These are phyloP conservation scores for Nannobrachium achirus DNA, from an alignment of 2,113 vertebrate species.

Conservation along the genomic window DNA sequence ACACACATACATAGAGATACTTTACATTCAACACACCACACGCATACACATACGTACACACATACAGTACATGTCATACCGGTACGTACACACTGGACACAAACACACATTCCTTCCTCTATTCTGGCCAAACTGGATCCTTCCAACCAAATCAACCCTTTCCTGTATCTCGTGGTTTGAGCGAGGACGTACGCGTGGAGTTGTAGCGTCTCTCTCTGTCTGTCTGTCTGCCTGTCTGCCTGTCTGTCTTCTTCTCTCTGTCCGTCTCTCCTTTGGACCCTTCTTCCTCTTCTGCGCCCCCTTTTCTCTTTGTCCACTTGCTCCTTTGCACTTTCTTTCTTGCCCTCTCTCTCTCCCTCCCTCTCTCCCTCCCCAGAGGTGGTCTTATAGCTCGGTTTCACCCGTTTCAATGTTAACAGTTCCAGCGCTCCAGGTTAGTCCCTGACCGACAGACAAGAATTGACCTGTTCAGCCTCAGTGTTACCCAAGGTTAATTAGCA, in stretches of 20 bases:
- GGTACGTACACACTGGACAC: background rate
- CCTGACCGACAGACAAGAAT: too few species aligned
- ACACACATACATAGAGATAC: background rate
- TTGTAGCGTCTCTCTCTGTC: slow-evolving; percentile 83
- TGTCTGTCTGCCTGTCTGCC: slow-evolving; percentile 68
- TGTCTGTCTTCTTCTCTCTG: slow-evolving; percentile 63
- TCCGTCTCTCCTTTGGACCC: slow-evolving; percentile 48
- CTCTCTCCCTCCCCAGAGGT: slow-evolving; percentile 11
- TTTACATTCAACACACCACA: slow-evolving; percentile 2
- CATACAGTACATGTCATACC: too few species aligned
- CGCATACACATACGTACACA: slow-evolving; percentile 1
- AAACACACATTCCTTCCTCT: slow-evolving; percentile 49
- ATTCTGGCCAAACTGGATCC: slow-evolving; percentile 59
- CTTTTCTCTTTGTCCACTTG: slow-evolving; percentile 31
- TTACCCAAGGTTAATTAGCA: too few species aligned
- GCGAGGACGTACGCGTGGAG: slow-evolving; percentile 79
- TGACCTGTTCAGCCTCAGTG: too few species aligned
- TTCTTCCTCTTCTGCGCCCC: too few species aligned
- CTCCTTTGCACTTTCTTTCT: slow-evolving; percentile 34
- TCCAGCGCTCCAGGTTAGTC: too few species aligned
- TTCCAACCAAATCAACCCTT: slow-evolving; percentile 62
- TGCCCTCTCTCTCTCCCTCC: slow-evolving; percentile 39
- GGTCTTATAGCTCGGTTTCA: too few species aligned
- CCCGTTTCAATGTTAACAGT: too few species aligned
- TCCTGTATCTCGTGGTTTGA: slow-evolving; percentile 75